Conservation (phyloP, 2,113 vertebrate species). For the Cettia cetti region DNA sequence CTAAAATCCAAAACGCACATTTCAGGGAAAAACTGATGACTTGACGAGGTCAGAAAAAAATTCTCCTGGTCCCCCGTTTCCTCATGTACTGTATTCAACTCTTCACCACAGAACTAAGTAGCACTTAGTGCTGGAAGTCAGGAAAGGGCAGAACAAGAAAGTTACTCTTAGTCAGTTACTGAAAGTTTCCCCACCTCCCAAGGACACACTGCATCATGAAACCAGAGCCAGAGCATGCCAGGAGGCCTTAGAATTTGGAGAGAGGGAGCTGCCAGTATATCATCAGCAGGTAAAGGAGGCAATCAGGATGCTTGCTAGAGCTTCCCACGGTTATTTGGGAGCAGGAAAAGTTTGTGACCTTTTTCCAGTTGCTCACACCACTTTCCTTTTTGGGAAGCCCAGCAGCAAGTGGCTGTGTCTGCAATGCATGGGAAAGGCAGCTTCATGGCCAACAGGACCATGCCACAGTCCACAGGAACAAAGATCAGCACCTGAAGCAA, state of each 20-base stretch:
- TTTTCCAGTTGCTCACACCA: background rate
- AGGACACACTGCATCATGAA: background rate
- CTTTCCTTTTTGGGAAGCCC: background rate
- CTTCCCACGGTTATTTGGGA: background rate
- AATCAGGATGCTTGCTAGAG: background rate
- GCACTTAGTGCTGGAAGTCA: background rate
- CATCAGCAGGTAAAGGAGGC: background rate
- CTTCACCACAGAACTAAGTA: fast-evolving
- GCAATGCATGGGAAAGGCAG: background rate
- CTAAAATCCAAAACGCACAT: fast-evolving
- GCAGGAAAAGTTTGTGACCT: background rate
- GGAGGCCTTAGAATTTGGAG: background rate
- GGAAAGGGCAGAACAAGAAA: background rate
- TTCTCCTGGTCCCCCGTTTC: background rate
- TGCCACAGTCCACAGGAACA: fast-evolving
- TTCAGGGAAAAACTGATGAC: background rate
- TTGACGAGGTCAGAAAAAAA: background rate
- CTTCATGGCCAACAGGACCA: fast-evolving
- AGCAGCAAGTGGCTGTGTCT: background rate
- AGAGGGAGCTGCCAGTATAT: background rate
- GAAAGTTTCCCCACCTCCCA: background rate
- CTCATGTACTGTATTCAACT: fast-evolving
- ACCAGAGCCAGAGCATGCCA: background rate
- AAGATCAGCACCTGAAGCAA: background rate
- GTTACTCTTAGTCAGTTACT: background rate